Conservation (phyloP, 1,140 invertebrate genomes). For the Physella acuta region DNA sequence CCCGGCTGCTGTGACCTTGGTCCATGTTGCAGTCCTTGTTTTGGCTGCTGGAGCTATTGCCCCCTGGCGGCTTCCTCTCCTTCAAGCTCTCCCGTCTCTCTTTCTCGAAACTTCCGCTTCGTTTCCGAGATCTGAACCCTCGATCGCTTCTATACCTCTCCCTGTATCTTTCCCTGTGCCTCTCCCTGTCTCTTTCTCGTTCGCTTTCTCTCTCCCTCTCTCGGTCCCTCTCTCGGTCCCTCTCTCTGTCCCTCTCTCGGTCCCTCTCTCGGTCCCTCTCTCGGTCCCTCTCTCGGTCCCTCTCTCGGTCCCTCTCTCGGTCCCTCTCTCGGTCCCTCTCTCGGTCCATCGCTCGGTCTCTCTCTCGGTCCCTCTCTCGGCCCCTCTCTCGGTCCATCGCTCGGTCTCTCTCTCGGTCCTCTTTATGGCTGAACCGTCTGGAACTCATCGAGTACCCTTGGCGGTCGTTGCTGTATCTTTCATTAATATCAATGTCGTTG, state of each 20-base stretch:
- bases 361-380: constrained; percentile 18
- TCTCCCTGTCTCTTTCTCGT: too few relatives aligned
- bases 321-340: neutral
- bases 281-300: too few relatives aligned
- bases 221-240: too few relatives aligned
- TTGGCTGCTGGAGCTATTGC: constrained; percentile 10
- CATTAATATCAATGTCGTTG: constrained; percentile 10
- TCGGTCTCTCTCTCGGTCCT: constrained; percentile 1
- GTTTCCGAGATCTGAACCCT: too few relatives aligned
- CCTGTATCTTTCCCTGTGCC: too few relatives aligned
- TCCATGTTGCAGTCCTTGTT: neutral
- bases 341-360: constrained; percentile 36
- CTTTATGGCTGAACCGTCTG: neutral
- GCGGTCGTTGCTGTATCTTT: neutral
- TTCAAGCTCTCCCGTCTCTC: neutral
- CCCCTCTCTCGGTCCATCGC: neutral
- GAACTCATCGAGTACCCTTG: neutral
- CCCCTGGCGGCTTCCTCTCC: constrained; percentile 13
- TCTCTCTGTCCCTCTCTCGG: too few relatives aligned
- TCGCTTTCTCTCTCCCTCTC: too few relatives aligned
- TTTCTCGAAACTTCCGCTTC: too few relatives aligned
- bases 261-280: constrained; percentile 2
- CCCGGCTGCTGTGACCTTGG: neutral
- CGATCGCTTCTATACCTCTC: too few relatives aligned
- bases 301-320: too few relatives aligned